Percentiles rank a stretch among this genome's conserved stretches.
Evolutionary conservation across 1,140 invertebrate genomes (phyloP).

Genomic region (Venturia canescens): DNA sequence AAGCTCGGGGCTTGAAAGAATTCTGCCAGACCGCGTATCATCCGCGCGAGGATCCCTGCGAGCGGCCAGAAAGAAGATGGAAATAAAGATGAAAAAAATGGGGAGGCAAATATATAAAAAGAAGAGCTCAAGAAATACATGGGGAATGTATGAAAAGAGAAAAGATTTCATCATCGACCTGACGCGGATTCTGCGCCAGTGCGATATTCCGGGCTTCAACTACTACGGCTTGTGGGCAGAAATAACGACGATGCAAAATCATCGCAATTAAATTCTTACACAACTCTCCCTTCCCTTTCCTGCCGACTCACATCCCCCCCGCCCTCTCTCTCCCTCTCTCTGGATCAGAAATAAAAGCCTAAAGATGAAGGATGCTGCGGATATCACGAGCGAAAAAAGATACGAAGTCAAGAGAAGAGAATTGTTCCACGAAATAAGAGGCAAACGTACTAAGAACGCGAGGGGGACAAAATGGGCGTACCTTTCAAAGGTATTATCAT

Average conservation of each 20-base stretch:
- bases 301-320: too few relatives aligned
- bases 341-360: conserved; percentile 18
- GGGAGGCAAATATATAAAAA: background rate
- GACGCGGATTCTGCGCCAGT: conserved; percentile 30
- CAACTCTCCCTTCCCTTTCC: background rate
- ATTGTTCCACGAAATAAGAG: background rate
- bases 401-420: conserved; percentile 24
- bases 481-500: conserved; percentile 31
- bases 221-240: conserved; percentile 42
- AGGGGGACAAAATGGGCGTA: background rate
- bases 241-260: conserved; percentile 51
- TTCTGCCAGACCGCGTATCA: conserved; percentile 30
- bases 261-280: conserved; percentile 61
- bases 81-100: conserved; percentile 16
- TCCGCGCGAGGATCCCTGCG: conserved; percentile 37
- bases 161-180: conserved; percentile 18
- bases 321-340: background rate
- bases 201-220: background rate
- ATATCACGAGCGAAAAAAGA: background rate
- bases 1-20: conserved; percentile 33
- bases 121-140: background rate
- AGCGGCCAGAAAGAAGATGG: conserved; percentile 36
- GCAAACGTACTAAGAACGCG: conserved; percentile 2
- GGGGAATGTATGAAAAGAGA: background rate
- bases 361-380: conserved; percentile 6